phyloP scores from a whole-genome alignment of 1,140 invertebrate species.

The Idris sp. region DNA sequence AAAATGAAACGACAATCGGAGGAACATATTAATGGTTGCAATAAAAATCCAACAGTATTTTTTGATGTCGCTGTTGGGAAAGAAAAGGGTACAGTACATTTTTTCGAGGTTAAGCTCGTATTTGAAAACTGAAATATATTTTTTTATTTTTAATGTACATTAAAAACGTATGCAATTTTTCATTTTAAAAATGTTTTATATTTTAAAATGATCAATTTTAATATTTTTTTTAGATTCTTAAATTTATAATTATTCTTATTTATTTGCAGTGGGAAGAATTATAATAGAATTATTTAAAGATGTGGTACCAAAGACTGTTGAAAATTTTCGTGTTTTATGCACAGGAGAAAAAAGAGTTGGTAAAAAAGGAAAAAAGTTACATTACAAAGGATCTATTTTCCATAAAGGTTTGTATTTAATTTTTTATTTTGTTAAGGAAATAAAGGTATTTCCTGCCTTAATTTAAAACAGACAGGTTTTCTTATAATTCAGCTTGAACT shows the following conservation, averaged over 20 bases:
- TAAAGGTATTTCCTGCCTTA: too few species aligned
- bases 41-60: conserved; percentile 80
- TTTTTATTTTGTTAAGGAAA: too few species aligned
- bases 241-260: not conserved
- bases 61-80: conserved; percentile 85
- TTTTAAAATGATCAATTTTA: not conserved
- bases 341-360: conserved; percentile 90
- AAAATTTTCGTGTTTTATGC: conserved; percentile 94
- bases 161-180: not conserved
- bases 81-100: conserved; percentile 74
- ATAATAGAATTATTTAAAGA: conserved; percentile 90
- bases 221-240: not conserved
- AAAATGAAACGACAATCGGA: conserved; percentile 50
- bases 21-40: conserved; percentile 1
- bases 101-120: conserved; percentile 49
- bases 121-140: conserved; percentile 1
- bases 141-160: not conserved
- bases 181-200: not conserved
- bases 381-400: conserved; percentile 87
- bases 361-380: conserved; percentile 82
- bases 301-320: conserved; percentile 91
- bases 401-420: too few species aligned
- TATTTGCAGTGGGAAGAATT: conserved; percentile 85
- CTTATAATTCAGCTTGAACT: too few species aligned
- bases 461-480: too few species aligned